phyloP scores from a whole-genome alignment of 2,797 vertebrate genomes.

The Chlorospingus flavigularis region DNA sequence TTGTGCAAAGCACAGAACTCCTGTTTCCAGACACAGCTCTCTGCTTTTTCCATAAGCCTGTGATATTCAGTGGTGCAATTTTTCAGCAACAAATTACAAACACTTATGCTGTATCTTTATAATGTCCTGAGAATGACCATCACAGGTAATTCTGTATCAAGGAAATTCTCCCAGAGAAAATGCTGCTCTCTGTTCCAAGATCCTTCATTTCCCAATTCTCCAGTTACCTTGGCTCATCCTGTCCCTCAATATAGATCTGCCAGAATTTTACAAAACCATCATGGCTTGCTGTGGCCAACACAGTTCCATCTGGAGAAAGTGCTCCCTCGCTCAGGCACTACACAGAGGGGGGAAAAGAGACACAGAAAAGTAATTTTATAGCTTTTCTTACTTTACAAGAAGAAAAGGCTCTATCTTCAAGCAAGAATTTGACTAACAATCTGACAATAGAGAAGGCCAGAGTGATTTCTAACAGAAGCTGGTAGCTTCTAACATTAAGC shows the following conservation, averaged over 20 bases:
- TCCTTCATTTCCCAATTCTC: background rate
- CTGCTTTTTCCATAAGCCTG: background rate
- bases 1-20: background rate
- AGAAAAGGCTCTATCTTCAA: background rate
- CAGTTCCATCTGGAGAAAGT: constrained; percentile 94
- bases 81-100: background rate
- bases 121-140: background rate
- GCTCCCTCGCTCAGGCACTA: constrained; percentile 96
- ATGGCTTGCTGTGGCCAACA: constrained; percentile 95
- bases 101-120: background rate
- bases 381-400: background rate
- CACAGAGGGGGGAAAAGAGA: background rate
- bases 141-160: background rate
- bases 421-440: background rate
- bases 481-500: background rate
- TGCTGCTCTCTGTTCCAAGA: background rate
- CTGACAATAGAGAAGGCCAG: background rate
- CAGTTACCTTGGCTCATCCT: constrained; percentile 91
- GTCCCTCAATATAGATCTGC: constrained; percentile 97
- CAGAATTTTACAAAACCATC: constrained; percentile 98
- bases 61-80: background rate
- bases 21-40: background rate
- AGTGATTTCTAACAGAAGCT: background rate
- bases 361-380: background rate
- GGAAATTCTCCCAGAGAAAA: background rate